Conservation (phyloP, 2,797 vertebrate genomes). For the Rhincodon typus region DNA sequence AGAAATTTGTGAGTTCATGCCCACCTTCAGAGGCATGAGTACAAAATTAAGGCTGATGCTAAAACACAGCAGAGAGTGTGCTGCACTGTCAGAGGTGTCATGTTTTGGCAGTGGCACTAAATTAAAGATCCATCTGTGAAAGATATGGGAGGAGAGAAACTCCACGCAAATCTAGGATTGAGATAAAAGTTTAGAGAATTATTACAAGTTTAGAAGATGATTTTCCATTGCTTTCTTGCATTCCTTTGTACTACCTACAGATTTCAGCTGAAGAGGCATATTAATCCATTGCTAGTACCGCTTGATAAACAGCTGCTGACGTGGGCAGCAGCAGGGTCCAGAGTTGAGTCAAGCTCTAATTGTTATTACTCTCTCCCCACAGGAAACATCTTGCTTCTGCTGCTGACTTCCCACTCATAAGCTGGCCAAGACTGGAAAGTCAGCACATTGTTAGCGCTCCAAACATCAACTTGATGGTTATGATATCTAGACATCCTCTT, state of each 20-base stretch:
- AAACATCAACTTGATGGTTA: not conserved
- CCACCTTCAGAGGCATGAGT: not conserved
- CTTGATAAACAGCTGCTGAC: slow-evolving; percentile 25
- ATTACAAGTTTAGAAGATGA: not conserved
- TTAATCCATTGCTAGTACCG: not conserved
- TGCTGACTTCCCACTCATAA: slow-evolving; percentile 1
- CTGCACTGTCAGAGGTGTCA: not conserved
- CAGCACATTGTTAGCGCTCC: not conserved
- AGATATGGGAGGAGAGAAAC: not conserved
- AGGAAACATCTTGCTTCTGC: not conserved
- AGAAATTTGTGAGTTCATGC: not conserved
- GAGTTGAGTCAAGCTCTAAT: slow-evolving; percentile 17
- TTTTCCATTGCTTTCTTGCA: not conserved
- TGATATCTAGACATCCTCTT: not conserved
- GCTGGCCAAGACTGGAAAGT: not conserved
- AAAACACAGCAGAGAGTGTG: too few relatives aligned
- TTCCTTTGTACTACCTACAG: slow-evolving; percentile 22
- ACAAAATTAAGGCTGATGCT: not conserved
- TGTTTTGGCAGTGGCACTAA: not conserved
- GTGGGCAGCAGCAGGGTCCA: slow-evolving; percentile 26
- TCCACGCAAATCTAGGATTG: not conserved
- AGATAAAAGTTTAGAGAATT: not conserved
- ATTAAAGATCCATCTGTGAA: not conserved
- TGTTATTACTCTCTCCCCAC: not conserved
- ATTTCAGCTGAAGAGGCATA: not conserved